phyloP scores from a whole-genome alignment of 2,888 invertebrate species.

The Heteropelma amictum region DNA sequence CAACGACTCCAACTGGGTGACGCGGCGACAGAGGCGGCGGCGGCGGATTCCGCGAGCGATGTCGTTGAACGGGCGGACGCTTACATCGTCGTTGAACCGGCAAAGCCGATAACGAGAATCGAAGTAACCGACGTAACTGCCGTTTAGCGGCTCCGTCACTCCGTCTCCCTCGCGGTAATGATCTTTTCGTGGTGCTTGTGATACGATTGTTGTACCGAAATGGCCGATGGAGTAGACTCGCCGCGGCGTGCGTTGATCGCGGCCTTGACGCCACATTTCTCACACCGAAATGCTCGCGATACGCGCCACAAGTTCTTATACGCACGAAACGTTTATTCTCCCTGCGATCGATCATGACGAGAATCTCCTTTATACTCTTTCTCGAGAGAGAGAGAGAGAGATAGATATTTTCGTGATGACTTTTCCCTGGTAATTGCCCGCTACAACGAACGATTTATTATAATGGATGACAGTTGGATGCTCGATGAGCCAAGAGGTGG shows the following conservation, averaged over 20 bases:
- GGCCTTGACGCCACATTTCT: no score
- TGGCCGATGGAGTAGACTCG: constrained; percentile 37
- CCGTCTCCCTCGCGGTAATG: constrained; percentile 36
- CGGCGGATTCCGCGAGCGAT: constrained; percentile 46
- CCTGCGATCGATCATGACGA: no score
- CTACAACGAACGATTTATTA: constrained; percentile 21
- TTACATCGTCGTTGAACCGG: constrained; percentile 76
- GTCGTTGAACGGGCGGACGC: constrained; percentile 57
- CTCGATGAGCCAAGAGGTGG: constrained; percentile 49
- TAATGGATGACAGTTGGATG: constrained; percentile 54
- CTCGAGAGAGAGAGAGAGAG: no score
- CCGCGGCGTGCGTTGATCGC: no score
- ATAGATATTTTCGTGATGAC: constrained; percentile 59
- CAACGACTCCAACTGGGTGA: constrained; percentile 77
- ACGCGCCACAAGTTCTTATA: no score
- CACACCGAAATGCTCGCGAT: no score
- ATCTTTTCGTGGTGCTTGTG: constrained; percentile 54
- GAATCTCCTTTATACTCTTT: no score
- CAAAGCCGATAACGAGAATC: constrained; percentile 79
- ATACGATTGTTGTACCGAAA: constrained; percentile 44
- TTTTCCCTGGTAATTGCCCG: constrained; percentile 37
- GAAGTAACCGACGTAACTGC: constrained; percentile 79
- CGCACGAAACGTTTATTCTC: no score
- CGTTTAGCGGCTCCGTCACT: constrained; percentile 70
- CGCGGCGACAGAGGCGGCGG: constrained; percentile 54